Percentiles rank a stretch among this genome's conserved stretches.
These are phyloP conservation scores for Mus musculus DNA, from an alignment of 2,113 vertebrate species.

Conservation along the genomic window DNA sequence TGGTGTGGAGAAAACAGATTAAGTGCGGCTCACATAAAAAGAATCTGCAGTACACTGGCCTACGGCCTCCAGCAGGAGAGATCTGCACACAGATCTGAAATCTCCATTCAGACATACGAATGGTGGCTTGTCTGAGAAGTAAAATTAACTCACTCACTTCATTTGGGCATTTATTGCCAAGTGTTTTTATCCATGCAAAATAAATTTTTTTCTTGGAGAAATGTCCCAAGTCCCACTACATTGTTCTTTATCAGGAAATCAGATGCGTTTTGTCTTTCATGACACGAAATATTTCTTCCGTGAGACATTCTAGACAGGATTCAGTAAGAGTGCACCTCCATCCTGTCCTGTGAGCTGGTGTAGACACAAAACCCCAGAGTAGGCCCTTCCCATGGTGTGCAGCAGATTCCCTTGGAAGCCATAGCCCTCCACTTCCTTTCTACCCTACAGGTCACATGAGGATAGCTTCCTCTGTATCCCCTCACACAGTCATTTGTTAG, in stretches of 20 bases:
- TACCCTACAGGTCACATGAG: not conserved
- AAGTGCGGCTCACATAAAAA: not conserved
- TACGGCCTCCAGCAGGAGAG: not conserved
- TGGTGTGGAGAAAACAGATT: not conserved
- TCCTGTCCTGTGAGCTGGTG: fast-evolving
- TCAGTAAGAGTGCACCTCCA: fast-evolving
- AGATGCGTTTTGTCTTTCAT: too few species aligned
- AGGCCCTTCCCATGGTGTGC: not conserved
- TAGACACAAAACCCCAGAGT: too few species aligned
- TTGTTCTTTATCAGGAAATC: too few species aligned
- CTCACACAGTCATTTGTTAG: not conserved
- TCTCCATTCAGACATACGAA: too few species aligned
- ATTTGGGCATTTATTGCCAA: not conserved
- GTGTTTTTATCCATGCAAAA: not conserved
- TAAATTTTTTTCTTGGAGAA: not conserved
- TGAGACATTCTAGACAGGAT: fast-evolving
- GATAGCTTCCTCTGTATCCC: too few species aligned
- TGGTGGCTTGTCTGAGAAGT: fast-evolving
- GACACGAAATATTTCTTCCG: too few species aligned
- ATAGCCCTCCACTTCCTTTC: not conserved
- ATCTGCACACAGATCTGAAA: not conserved
- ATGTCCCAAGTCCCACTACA: too few species aligned
- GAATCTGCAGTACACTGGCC: not conserved
- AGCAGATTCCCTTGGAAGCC: not conserved
- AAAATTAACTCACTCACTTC: not conserved